Evolutionary conservation across 2,797 vertebrate genomes (phyloP).

Genomic region (Scolopax rusticola): DNA sequence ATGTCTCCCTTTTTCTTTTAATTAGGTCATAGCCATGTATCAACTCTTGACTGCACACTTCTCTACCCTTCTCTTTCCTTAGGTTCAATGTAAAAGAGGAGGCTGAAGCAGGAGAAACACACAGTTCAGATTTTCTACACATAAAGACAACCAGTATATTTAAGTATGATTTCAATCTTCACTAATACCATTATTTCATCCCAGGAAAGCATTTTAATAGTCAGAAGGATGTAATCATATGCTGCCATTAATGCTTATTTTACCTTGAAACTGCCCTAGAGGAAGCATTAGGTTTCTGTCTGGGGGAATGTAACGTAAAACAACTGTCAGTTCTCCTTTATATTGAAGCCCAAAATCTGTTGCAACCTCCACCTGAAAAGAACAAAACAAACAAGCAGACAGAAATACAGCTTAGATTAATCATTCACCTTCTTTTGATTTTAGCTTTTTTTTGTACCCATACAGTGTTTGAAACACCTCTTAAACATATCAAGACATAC

Average conservation of each 20-base stretch:
- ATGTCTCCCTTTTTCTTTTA: background rate
- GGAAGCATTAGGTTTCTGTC: slow-evolving; percentile 88
- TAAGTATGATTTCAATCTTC: background rate
- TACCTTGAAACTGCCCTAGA: slow-evolving; percentile 91
- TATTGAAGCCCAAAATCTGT: slow-evolving; percentile 90
- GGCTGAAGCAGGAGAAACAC: background rate
- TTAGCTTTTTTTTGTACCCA: background rate
- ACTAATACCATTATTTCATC: background rate
- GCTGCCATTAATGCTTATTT: background rate
- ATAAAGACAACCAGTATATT: background rate
- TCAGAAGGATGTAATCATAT: background rate
- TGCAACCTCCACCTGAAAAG: slow-evolving; percentile 81
- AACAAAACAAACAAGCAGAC: background rate
- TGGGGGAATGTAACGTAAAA: slow-evolving; percentile 92
- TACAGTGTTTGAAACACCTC: background rate
- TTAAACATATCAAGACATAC: background rate
- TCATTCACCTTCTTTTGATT: background rate
- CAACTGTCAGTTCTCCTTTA: slow-evolving; percentile 94
- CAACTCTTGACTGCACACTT: background rate
- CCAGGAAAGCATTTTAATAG: background rate
- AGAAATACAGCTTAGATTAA: background rate
- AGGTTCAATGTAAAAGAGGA: background rate
- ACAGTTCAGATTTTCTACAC: background rate
- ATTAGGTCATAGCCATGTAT: background rate
- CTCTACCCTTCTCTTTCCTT: background rate